Conservation (phyloP, 2,888 invertebrate species). For the Gastrophysa polygoni region DNA sequence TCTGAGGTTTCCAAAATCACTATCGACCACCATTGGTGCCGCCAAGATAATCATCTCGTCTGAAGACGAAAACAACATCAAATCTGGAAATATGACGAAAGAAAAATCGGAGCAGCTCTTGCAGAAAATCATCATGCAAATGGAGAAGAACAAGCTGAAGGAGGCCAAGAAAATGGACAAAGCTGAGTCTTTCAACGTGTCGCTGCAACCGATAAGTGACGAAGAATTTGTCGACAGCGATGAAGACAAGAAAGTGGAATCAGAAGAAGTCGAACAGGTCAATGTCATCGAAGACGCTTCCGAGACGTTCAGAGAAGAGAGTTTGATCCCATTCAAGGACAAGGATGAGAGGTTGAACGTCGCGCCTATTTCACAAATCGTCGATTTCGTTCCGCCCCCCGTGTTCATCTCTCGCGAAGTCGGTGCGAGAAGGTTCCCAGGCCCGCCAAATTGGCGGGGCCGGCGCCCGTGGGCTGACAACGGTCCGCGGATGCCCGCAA, state of each 20-base stretch:
- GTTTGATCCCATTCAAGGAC: slow-evolving; percentile 38
- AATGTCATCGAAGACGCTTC: slow-evolving; percentile 15
- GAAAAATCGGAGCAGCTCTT: slow-evolving; percentile 77
- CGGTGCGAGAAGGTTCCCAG: slow-evolving; percentile 30
- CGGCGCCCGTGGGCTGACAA: slow-evolving; percentile 54
- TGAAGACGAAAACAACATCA: slow-evolving; percentile 81
- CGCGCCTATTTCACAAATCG: background rate
- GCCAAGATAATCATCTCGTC: slow-evolving; percentile 76
- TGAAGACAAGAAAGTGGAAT: too few species aligned
- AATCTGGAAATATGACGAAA: slow-evolving; percentile 74
- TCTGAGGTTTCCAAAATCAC: slow-evolving; percentile 33
- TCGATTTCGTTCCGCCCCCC: slow-evolving; percentile 10
- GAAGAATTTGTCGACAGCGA: slow-evolving; percentile 53
- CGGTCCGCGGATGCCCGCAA: slow-evolving; percentile 17
- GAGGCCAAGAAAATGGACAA: slow-evolving; percentile 77
- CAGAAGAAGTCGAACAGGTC: slow-evolving; percentile 40
- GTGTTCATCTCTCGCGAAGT: background rate
- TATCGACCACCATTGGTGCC: slow-evolving; percentile 23
- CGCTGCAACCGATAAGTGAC: slow-evolving; percentile 55
- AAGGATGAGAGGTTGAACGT: slow-evolving; percentile 40
- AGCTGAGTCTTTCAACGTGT: slow-evolving; percentile 59
- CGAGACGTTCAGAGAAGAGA: slow-evolving; percentile 23
- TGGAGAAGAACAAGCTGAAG: slow-evolving; percentile 76
- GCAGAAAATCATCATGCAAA: slow-evolving; percentile 78
- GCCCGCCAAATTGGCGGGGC: too few species aligned